phyloP scores from a whole-genome alignment of 2,797 vertebrate species.

The Chanos chanos region DNA sequence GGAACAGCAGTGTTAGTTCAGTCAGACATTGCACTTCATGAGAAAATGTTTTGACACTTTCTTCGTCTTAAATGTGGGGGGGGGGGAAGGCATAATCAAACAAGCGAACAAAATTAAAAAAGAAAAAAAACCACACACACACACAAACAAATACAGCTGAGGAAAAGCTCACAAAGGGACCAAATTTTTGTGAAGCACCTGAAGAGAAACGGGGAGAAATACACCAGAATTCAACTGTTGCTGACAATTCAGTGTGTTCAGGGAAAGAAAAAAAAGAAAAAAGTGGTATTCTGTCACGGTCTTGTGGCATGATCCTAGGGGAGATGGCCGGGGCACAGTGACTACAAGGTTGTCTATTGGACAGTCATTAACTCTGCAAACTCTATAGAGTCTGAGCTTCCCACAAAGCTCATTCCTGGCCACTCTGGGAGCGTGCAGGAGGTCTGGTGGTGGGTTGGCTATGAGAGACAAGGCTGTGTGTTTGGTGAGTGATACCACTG shows the following conservation, averaged over 20 bases:
- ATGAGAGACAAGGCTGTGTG: background rate
- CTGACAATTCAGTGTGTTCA: background rate
- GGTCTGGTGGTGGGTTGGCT: too few species aligned
- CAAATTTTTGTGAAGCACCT: constrained; percentile 8
- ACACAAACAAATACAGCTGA: background rate
- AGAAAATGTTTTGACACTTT: constrained; percentile 60
- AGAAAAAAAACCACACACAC: background rate
- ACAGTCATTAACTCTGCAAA: too few species aligned
- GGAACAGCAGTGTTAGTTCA: constrained; percentile 48
- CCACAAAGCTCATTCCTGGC: too few species aligned
- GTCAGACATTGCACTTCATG: constrained; percentile 53
- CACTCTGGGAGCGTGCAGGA: background rate
- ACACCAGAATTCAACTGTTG: too few species aligned
- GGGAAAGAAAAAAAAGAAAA: background rate
- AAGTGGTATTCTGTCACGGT: background rate
- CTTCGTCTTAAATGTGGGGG: constrained; percentile 34
- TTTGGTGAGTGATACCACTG: background rate
- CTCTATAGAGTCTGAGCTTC: too few species aligned
- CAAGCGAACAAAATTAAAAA: background rate
- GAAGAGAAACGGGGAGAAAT: background rate
- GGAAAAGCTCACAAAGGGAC: background rate
- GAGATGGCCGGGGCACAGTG: too few species aligned
- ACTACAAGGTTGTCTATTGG: too few species aligned
- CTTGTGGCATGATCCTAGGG: background rate
- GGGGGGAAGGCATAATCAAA: constrained; percentile 19